Evolutionary conservation across 2,888 invertebrate species (phyloP).

Genomic region (Tineola bisselliella): DNA sequence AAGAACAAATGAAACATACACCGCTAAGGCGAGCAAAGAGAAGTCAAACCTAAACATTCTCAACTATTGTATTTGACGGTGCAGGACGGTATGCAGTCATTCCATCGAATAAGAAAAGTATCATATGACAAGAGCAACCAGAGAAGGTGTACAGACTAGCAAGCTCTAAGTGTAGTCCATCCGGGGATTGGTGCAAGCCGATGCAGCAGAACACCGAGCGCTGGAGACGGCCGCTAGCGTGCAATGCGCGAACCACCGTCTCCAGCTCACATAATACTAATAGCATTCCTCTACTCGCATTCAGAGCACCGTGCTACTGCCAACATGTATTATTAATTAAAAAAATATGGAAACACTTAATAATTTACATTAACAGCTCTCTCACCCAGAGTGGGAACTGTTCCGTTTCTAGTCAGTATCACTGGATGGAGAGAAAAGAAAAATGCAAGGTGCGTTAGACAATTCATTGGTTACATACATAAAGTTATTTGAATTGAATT

Average conservation of each 20-base stretch:
- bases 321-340: constrained; percentile 42
- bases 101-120: constrained; percentile 23
- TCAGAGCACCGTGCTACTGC: constrained; percentile 56
- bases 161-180: constrained; percentile 49
- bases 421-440: constrained; percentile 63
- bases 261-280: not conserved
- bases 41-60: constrained; percentile 53
- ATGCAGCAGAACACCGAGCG: constrained; percentile 34
- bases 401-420: constrained; percentile 72
- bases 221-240: constrained; percentile 42
- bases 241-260: constrained; percentile 13
- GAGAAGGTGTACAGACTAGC: constrained; percentile 24
- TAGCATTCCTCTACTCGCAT: constrained; percentile 31
- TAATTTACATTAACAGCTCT: constrained; percentile 48
- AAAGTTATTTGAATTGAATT: constrained; percentile 18
- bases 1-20: constrained; percentile 1
- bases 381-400: constrained; percentile 73
- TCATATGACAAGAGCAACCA: not conserved
- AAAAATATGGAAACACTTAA: constrained; percentile 50
- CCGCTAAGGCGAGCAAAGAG: constrained; percentile 33
- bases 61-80: constrained; percentile 51
- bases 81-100: constrained; percentile 51
- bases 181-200: constrained; percentile 25
- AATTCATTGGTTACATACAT: constrained; percentile 17
- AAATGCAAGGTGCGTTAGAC: constrained; percentile 56